phyloP scores from a whole-genome alignment of 2,113 vertebrate species.

The Pavo muticus region DNA sequence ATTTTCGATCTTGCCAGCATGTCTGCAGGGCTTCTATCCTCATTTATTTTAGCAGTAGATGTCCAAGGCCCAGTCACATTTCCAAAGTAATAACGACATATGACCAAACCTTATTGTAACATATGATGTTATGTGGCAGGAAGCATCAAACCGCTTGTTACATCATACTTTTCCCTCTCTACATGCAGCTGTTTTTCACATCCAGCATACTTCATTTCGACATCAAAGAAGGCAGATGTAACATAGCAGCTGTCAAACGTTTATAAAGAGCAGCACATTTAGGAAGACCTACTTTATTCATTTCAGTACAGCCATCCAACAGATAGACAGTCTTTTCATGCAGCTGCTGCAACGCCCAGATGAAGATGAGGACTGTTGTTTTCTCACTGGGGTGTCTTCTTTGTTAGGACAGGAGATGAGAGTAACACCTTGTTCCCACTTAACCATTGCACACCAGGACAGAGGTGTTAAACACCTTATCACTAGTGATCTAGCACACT shows the following conservation, averaged over 20 bases:
- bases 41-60: background rate
- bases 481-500: rapidly evolving
- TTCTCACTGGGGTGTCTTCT: rapidly evolving
- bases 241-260: background rate
- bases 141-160: background rate
- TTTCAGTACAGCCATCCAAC: background rate
- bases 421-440: background rate
- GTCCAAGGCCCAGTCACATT: background rate
- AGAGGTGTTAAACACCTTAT: background rate
- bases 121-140: background rate
- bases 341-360: background rate
- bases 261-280: background rate
- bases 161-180: background rate
- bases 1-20: background rate
- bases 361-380: background rate
- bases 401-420: background rate
- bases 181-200: background rate
- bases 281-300: background rate
- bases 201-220: background rate
- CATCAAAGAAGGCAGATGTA: background rate
- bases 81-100: background rate
- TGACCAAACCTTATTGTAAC: background rate
- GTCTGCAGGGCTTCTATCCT: background rate
- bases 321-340: rapidly evolving
- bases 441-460: background rate